These are phyloP conservation scores for Oreochromis grahami DNA, from an alignment of 2,797 vertebrate genomes.

Conservation along the genomic window DNA sequence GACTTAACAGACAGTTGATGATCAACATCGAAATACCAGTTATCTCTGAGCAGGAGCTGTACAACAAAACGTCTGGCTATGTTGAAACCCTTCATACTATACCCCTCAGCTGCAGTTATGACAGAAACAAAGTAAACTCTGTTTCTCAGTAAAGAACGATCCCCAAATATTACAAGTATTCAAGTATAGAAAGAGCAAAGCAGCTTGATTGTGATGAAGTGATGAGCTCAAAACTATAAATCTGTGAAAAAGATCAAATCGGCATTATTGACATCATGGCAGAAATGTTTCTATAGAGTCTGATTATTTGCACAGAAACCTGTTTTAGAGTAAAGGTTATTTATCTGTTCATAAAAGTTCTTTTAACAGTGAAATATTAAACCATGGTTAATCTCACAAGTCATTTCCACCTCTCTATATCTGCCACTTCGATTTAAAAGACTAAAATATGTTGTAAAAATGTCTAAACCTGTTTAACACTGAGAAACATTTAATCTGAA, in stretches of 20 bases:
- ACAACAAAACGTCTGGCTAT: too few species aligned
- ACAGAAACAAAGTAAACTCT: neutral
- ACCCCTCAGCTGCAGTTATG: neutral
- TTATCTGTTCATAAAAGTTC: fast-evolving
- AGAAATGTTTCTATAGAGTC: neutral
- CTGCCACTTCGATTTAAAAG: neutral
- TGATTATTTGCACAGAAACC: neutral
- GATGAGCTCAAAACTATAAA: neutral
- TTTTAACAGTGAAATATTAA: neutral
- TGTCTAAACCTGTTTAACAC: fast-evolving
- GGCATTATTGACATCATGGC: fast-evolving
- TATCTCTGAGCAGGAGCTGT: too few species aligned
- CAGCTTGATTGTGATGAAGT: fast-evolving
- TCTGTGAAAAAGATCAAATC: neutral
- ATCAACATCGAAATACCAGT: too few species aligned
- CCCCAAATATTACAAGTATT: neutral
- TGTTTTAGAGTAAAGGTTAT: neutral
- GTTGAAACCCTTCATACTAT: too few species aligned
- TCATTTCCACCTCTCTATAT: neutral
- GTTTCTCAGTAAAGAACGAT: neutral
- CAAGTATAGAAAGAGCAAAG: neutral
- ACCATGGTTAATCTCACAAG: fast-evolving
- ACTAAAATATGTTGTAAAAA: fast-evolving
- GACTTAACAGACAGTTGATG: too few species aligned
- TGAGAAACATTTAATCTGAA: neutral